Conservation (phyloP, 1,140 invertebrate genomes). For the Philopotamus ludificatus region DNA sequence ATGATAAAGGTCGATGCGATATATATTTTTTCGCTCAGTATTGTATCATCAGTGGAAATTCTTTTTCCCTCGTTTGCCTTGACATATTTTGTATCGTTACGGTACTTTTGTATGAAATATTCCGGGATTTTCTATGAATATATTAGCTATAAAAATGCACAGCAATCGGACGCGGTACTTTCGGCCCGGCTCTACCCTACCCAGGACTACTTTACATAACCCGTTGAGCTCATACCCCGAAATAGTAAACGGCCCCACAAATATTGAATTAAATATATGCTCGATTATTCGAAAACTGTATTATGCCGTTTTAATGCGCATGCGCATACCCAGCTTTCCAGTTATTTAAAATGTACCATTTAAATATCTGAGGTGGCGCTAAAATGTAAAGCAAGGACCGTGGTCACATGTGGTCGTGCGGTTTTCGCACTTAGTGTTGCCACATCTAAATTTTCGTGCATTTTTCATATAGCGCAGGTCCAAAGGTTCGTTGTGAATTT, state of each 20-base stretch:
- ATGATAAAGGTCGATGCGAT: neutral
- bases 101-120: slow-evolving; percentile 32
- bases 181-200: neutral
- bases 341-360: too few species aligned
- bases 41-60: neutral
- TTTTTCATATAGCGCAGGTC: neutral
- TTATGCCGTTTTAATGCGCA: too few species aligned
- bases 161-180: slow-evolving; percentile 26
- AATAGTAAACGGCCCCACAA: too few species aligned
- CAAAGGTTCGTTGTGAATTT: too few species aligned
- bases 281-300: too few species aligned
- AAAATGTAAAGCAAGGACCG: neutral
- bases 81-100: slow-evolving; percentile 19
- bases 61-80: slow-evolving; percentile 13
- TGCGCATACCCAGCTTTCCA: too few species aligned
- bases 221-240: too few species aligned
- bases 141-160: slow-evolving; percentile 42
- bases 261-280: too few species aligned
- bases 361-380: neutral
- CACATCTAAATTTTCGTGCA: neutral
- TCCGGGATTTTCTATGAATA: slow-evolving; percentile 40
- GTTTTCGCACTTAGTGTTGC: neutral
- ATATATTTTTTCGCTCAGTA: neutral
- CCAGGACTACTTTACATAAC: neutral
- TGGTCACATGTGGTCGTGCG: neutral